Base-by-base conservation (phyloP, 2,888 invertebrate genomes). In the Boloria euphrosyne region DNA sequence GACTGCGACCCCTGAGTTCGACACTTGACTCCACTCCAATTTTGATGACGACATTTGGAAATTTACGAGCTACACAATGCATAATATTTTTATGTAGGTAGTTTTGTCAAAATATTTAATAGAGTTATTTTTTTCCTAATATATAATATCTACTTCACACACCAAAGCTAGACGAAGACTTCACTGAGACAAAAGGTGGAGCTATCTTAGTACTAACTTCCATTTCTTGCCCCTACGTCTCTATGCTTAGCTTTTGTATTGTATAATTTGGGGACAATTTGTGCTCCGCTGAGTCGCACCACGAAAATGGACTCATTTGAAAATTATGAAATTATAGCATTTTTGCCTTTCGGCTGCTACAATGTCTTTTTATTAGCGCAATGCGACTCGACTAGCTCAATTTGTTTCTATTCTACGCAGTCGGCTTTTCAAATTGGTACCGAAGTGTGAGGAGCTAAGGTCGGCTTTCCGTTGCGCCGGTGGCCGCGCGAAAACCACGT, bases 241-340 rank as follows among this genome's bases (percentile, higher is more conserved):
- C 10, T 10, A 10, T 2, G 31, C 31, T 38, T 7, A 38, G 10
- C 2, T 10, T 50, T 16, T 55, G 22, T 51, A 38, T 47, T 55
- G 54, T 51, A 27, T 54, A 64, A 62, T 50, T 59, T 44, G 31
- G 62, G 54, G 46, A 31, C 66, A 55, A 57, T 60, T 55, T 44
- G 18, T 38, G 46, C 59, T 43, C 61, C 62, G 53, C 62, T n/a
- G 47, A 10, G 38, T 63, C 60, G 57, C 58, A 13, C 47, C 16
- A 44, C 58, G 66, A 60, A 38, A 62, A 54, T 66, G 53, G 66
- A 66, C 75, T 80, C 80, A 80, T 80, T 84, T 76, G 75, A 72
- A 80, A 87, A 87, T 90, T 90, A 90, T 90, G 83, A 89, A 90
- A 90, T 91, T 87, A 89, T 80, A 82, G 82, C 87, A 87, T 87